phyloP scores from a whole-genome alignment of 1,140 invertebrate genomes.

The Euglossa dilemma region DNA sequence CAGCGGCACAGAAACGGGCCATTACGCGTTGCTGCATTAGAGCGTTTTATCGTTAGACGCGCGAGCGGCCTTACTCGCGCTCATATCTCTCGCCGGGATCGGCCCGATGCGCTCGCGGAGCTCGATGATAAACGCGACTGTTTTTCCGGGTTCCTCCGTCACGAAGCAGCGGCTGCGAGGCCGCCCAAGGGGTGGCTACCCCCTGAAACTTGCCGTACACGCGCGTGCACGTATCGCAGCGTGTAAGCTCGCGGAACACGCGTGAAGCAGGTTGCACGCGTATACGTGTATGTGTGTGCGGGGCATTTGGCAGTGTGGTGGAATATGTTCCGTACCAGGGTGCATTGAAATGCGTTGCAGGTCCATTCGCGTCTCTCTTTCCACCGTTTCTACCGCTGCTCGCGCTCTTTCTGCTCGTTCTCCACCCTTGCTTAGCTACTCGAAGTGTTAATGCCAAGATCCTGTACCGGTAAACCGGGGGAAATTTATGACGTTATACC shows the following conservation, averaged over 20 bases:
- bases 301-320: conserved; percentile 30
- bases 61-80: conserved; percentile 32
- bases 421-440: conserved; percentile 9
- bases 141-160: conserved; percentile 56
- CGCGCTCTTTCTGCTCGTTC: neutral
- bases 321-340: conserved; percentile 38
- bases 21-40: conserved; percentile 50
- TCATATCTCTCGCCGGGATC: conserved; percentile 32
- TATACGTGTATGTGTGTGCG: too few relatives aligned
- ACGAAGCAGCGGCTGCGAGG: conserved; percentile 10
- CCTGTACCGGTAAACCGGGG: conserved; percentile 56
- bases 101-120: conserved; percentile 16
- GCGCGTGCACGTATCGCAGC: neutral
- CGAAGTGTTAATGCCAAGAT: conserved; percentile 67
- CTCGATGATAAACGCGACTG: conserved; percentile 65
- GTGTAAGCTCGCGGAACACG: conserved; percentile 3
- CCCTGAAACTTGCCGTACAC: neutral
- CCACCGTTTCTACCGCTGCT: neutral
- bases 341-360: conserved; percentile 43
- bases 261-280: neutral
- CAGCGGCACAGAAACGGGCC: conserved; percentile 3
- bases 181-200: neutral
- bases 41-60: conserved; percentile 52
- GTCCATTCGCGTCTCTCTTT: neutral
- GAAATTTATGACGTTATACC: conserved; percentile 67